These are phyloP conservation scores for Mythimna lalbum DNA, from an alignment of 2,888 invertebrate genomes.

Conservation along the genomic window DNA sequence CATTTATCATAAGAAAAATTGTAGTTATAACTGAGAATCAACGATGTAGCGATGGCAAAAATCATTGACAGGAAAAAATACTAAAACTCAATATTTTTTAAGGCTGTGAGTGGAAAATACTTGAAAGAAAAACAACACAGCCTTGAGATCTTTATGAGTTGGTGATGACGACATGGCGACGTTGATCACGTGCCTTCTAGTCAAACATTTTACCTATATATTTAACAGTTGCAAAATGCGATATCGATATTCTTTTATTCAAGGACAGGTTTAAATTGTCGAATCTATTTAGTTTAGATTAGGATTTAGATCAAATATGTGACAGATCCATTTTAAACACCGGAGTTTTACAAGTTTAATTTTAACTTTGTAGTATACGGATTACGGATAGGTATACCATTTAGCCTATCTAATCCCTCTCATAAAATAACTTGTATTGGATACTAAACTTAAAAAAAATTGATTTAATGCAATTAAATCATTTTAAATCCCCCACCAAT, in stretches of 20 bases:
- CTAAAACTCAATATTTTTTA: constrained; percentile 29
- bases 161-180: constrained; percentile 43
- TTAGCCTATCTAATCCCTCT: background rate
- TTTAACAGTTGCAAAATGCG: constrained; percentile 31
- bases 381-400: no score
- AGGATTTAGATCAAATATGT: background rate
- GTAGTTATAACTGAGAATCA: background rate
- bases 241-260: constrained; percentile 12
- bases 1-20: background rate
- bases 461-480: no score
- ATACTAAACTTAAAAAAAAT: background rate
- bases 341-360: background rate
- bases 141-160: constrained; percentile 48
- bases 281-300: background rate
- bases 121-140: constrained; percentile 37
- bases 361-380: background rate
- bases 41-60: background rate
- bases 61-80: constrained; percentile 20
- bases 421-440: background rate
- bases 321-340: background rate
- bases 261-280: constrained; percentile 29
- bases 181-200: constrained; percentile 63
- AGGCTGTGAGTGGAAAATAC: constrained; percentile 13
- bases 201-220: constrained; percentile 47
- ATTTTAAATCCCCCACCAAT: no score